These are phyloP conservation scores for Stercorarius parasiticus DNA, from an alignment of 2,113 vertebrate genomes.

Conservation along the genomic window DNA sequence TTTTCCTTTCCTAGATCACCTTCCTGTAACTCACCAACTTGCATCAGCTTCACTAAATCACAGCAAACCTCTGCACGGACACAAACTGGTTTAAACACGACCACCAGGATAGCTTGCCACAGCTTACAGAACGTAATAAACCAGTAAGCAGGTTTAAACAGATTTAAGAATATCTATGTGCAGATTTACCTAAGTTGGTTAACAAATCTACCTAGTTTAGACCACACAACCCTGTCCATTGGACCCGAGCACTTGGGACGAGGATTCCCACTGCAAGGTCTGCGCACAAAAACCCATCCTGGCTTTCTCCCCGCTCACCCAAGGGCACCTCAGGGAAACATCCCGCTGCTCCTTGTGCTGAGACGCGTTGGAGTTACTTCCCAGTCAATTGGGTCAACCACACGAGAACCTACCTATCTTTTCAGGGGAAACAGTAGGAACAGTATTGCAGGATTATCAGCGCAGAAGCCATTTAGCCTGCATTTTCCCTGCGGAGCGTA, in stretches of 20 bases:
- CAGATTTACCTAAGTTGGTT: neutral
- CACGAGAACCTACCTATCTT: neutral
- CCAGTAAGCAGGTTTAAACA: neutral
- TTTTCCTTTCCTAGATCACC: neutral
- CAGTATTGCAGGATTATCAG: neutral
- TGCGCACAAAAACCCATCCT: neutral
- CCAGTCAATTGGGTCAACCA: neutral
- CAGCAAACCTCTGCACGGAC: neutral
- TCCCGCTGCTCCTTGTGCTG: neutral
- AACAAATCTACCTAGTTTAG: neutral
- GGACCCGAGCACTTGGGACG: fast-evolving
- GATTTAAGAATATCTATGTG: neutral
- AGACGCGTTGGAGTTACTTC: neutral
- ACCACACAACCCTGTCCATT: neutral
- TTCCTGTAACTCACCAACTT: neutral
- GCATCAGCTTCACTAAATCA: neutral
- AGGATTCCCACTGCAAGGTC: neutral
- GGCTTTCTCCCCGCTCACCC: neutral
- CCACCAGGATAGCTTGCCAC: neutral
- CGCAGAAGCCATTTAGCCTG: neutral
- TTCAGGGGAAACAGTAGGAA: neutral
- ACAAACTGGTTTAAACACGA: neutral
- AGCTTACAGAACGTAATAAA: neutral
- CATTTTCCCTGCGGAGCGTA: neutral
- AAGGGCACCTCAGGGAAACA: neutral